phyloP scores from a whole-genome alignment of 23 tunicate species.

The Botrylloides violaceus region DNA sequence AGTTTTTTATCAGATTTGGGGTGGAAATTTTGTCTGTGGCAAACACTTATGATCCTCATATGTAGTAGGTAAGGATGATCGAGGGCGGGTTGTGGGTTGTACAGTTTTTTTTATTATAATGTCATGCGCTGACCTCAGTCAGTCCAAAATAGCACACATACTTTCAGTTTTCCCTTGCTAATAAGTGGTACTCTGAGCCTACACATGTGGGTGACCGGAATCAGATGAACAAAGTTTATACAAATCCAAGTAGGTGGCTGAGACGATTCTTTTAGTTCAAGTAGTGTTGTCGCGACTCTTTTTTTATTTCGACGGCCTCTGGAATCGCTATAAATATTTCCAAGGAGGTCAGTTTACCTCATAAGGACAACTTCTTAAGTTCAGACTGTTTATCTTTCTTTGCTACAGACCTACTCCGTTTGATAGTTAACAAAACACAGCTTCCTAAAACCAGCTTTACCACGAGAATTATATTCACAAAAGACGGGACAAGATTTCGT shows the following conservation, averaged over 20 bases:
- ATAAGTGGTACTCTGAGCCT: background rate
- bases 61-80: too few species aligned
- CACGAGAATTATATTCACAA: background rate
- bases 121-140: background rate
- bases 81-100: too few species aligned
- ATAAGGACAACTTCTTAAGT: background rate
- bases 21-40: too few species aligned
- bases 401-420: background rate
- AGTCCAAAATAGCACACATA: background rate
- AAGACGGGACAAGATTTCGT: background rate
- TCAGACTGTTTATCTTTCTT: background rate
- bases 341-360: conserved; percentile 2
- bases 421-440: background rate
- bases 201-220: background rate
- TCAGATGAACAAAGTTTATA: background rate
- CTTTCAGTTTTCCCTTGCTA: background rate
- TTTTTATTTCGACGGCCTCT: background rate
- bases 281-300: background rate
- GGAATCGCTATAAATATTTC: background rate
- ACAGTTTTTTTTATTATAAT: background rate
- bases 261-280: background rate
- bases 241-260: background rate
- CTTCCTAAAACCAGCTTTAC: background rate
- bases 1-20: too few species aligned
- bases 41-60: too few species aligned